Evolutionary conservation across 2,113 vertebrate species (phyloP), one percentile per base, ranked within the genome.

Genomic region (Nesoenas mayeri): DNA sequence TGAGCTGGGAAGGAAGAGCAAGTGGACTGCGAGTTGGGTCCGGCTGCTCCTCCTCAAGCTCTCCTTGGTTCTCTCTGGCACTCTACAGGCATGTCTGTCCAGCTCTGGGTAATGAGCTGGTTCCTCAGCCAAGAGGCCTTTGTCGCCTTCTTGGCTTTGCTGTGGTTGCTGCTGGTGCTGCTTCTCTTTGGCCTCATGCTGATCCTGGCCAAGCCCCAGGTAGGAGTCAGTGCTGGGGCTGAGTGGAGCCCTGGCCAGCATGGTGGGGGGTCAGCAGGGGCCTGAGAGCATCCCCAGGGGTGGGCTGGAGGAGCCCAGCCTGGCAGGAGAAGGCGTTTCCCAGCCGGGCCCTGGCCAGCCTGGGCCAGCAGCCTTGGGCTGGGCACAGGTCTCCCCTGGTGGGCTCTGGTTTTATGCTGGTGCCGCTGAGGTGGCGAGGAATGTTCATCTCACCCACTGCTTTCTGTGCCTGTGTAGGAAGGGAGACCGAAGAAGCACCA

Each of bases 131-230:
- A 24, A 61, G 60, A 7, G 34, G 60, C 21, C 34, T 16, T 26
- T 34, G 25, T 38, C 3, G 24, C 22, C 9, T 16, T 25, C 58
- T 15, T 22, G 4, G 32, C 34, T 34, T 19, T 50, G 22, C 24
- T 34, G 15, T 22, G 60, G 34, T 36, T 14, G 5, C 9, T 66
- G 19, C 8, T 44, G 40, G 4, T 32, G 64, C 26, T 22, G 2
- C 5, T 25, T 25, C 13, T 32, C 28, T 32, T 10, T 29, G 4
- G 3, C 70, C 3, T 32, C 5, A 1, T 24, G 15, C 6, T 24
- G 36, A 9, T 6, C 53, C 3, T 6, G 13, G 11, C 4, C 20
- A 32, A 40, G 50, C 13, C 15, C 29, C 36, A 18, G 38, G 71
- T n/a, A 74, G 36, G 38, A 74, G 71, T 13, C 53, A 57, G 16